Evolutionary conservation across 2,797 vertebrate species (phyloP).

Genomic region (Gymnodraco acuticeps): DNA sequence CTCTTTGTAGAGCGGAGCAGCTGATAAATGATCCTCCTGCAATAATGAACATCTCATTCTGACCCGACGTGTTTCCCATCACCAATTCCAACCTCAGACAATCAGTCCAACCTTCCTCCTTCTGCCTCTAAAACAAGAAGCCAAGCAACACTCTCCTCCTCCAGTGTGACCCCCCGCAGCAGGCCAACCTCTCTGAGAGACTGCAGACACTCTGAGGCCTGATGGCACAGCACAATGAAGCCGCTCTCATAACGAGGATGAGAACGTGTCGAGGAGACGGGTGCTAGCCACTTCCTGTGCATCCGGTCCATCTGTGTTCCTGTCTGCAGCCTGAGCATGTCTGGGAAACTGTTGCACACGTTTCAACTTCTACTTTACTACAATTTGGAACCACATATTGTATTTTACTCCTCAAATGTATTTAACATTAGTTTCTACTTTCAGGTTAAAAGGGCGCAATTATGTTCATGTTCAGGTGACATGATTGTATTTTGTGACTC

Average conservation of each 20-base stretch:
- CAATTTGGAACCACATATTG: too few species aligned
- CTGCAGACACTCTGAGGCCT: constrained; percentile 63
- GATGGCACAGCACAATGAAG: constrained; percentile 61
- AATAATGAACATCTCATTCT: constrained; percentile 32
- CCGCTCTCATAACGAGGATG: constrained; percentile 64
- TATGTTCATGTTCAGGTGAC: too few species aligned
- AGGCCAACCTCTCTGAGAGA: constrained; percentile 50
- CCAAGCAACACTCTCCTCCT: constrained; percentile 47
- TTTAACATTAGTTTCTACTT: too few species aligned
- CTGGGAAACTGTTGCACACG: constrained; percentile 20
- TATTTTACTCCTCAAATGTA: too few species aligned
- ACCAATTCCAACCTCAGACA: constrained; percentile 27
- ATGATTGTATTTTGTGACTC: too few species aligned
- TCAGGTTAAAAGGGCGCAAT: too few species aligned
- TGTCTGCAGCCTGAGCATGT: constrained; percentile 3
- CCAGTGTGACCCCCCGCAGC: constrained; percentile 32
- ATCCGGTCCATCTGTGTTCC: constrained; percentile 54
- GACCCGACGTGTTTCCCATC: constrained; percentile 24
- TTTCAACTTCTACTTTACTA: neutral
- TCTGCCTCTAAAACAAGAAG: constrained; percentile 21
- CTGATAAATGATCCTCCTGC: neutral
- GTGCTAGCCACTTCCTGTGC: constrained; percentile 63
- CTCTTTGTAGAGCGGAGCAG: constrained; percentile 21
- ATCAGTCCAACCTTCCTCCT: constrained; percentile 47
- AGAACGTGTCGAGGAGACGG: constrained; percentile 69